Evolutionary conservation across 1,140 invertebrate genomes (phyloP).

Genomic region (Neodiprion virginianus): DNA sequence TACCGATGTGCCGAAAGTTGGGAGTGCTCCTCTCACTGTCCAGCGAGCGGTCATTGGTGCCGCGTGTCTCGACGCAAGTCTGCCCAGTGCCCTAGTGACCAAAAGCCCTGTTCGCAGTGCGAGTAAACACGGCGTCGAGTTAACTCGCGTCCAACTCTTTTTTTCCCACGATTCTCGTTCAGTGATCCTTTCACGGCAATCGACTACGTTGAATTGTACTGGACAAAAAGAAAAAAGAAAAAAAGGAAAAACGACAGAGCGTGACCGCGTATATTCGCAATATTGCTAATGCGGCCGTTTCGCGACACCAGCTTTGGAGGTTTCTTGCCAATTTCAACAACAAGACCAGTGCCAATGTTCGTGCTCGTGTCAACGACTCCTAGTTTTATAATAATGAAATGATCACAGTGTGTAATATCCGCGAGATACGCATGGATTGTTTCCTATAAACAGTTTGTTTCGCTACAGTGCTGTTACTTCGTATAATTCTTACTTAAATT

Average conservation of each 20-base stretch:
- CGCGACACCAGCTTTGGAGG: background rate
- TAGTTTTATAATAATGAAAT: background rate
- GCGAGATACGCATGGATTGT: conserved; percentile 2
- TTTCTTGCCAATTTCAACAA: background rate
- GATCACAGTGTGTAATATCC: background rate
- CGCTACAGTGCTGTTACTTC: too few species aligned
- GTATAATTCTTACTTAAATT: too few species aligned
- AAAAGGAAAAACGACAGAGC: background rate
- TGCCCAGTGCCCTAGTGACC: conserved; percentile 11
- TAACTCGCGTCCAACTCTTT: too few species aligned
- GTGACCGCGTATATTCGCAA: background rate
- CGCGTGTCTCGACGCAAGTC: conserved; percentile 9
- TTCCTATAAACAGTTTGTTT: background rate
- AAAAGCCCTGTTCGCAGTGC: background rate
- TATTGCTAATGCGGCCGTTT: background rate
- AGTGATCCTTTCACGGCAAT: too few species aligned
- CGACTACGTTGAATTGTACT: too few species aligned
- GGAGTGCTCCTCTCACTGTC: background rate
- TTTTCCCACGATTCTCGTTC: too few species aligned
- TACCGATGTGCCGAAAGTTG: conserved; percentile 12
- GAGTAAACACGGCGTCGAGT: too few species aligned
- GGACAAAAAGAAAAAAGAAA: too few species aligned
- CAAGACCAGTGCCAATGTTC: too few species aligned
- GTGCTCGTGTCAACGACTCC: background rate
- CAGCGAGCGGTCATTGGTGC: background rate